These are phyloP conservation scores for Keiferia lycopersicella DNA, from an alignment of 2,888 invertebrate species.

Conservation along the genomic window DNA sequence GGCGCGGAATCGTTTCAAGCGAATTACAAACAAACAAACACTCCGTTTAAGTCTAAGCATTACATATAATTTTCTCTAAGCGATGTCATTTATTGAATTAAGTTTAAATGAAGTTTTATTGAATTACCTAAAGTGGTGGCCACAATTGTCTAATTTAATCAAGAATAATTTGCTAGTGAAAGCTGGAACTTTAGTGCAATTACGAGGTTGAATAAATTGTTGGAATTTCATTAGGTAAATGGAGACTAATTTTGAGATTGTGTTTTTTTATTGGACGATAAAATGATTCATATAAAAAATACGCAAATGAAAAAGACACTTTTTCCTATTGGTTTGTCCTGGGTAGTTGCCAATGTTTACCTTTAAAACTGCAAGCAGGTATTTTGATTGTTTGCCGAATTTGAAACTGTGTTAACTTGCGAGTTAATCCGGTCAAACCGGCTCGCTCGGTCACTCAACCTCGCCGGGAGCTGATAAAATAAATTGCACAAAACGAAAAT, in stretches of 20 bases:
- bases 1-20: conserved; percentile 31
- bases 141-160: conserved; percentile 23
- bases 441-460: conserved; percentile 17
- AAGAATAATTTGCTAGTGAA: conserved; percentile 22
- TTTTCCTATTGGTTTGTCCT: background rate
- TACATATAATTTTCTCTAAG: conserved; percentile 31
- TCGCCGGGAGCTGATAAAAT: conserved; percentile 1
- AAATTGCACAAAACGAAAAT: background rate
- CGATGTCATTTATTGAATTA: conserved; percentile 28
- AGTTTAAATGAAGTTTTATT: conserved; percentile 15
- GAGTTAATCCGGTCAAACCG: conserved; percentile 13
- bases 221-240: conserved; percentile 24
- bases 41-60: conserved; percentile 35
- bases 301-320: background rate
- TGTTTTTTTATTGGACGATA: background rate
- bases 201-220: background rate
- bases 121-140: conserved; percentile 12
- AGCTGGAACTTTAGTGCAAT: conserved; percentile 17
- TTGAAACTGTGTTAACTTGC: background rate
- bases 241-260: conserved; percentile 17
- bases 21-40: conserved; percentile 32
- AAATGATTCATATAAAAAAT: background rate
- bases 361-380: conserved; percentile 5
- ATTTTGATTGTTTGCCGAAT: background rate
- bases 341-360: background rate